These are phyloP conservation scores for Seira musarum DNA, from an alignment of 2,888 invertebrate genomes.

Conservation along the genomic window DNA sequence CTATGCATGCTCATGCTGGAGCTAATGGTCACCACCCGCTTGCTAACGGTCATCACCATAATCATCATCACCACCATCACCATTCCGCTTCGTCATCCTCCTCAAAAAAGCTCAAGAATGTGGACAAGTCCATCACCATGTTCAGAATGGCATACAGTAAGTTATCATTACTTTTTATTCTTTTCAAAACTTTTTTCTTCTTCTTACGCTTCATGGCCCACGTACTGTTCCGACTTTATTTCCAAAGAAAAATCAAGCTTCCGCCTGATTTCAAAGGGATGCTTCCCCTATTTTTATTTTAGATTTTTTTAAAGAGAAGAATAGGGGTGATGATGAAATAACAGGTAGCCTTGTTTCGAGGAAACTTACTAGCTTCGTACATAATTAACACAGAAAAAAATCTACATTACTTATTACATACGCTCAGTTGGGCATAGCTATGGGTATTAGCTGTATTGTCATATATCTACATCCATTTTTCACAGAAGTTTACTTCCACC, in stretches of 20 bases:
- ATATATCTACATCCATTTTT: slow-evolving; percentile 1
- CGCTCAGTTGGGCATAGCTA: background rate
- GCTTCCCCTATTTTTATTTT: slow-evolving; percentile 19
- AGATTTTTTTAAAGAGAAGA: slow-evolving; percentile 16
- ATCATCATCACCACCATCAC: slow-evolving; percentile 60
- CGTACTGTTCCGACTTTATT: slow-evolving; percentile 8
- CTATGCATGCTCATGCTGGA: slow-evolving; percentile 53
- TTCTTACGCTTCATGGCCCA: background rate
- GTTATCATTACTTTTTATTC: slow-evolving; percentile 40
- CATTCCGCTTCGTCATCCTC: slow-evolving; percentile 41
- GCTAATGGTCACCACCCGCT: slow-evolving; percentile 41
- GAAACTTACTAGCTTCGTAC: slow-evolving; percentile 25
- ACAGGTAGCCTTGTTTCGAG: slow-evolving; percentile 26
- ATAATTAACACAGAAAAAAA: slow-evolving; percentile 29
- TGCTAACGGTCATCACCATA: slow-evolving; percentile 43
- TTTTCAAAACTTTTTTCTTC: slow-evolving; percentile 10
- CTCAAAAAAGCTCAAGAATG: slow-evolving; percentile 76
- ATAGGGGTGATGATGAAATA: slow-evolving; percentile 27
- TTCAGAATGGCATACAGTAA: slow-evolving; percentile 70
- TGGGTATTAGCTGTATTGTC: background rate
- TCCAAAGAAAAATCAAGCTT: slow-evolving; percentile 36
- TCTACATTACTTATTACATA: background rate
- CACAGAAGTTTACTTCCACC: slow-evolving; percentile 10
- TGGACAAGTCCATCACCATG: slow-evolving; percentile 84
- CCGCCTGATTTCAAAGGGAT: slow-evolving; percentile 30